Conservation (phyloP, 2,888 invertebrate species). For the Sphecodes monilicornis region DNA sequence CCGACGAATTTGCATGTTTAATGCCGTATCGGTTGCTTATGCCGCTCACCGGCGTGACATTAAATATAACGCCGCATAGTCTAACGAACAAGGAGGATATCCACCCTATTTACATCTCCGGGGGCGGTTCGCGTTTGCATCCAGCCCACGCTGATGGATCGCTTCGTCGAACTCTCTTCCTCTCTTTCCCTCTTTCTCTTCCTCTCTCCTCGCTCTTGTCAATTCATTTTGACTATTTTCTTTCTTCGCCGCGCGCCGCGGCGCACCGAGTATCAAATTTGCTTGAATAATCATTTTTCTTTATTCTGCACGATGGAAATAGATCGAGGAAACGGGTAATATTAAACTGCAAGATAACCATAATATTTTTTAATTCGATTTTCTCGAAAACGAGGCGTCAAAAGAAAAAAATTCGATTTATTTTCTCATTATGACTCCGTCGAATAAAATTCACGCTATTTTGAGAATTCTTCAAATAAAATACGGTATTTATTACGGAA, state of each 20-base stretch:
- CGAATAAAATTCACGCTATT: too few relatives aligned
- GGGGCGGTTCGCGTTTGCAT: slow-evolving; percentile 16
- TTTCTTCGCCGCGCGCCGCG: not conserved
- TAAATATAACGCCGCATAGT: slow-evolving; percentile 65
- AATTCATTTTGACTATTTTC: slow-evolving; percentile 10
- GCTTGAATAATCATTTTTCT: slow-evolving; percentile 4
- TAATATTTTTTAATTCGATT: too few relatives aligned
- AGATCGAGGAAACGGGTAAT: too few relatives aligned
- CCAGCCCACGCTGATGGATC: slow-evolving; percentile 36
- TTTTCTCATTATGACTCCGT: too few relatives aligned
- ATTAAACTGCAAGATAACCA: too few relatives aligned
- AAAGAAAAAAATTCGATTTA: too few relatives aligned
- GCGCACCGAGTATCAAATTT: slow-evolving; percentile 5
- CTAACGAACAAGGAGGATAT: slow-evolving; percentile 44
- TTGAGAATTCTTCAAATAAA: too few relatives aligned
- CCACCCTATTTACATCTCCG: slow-evolving; percentile 18
- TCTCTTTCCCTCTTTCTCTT: not conserved
- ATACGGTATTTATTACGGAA: too few relatives aligned
- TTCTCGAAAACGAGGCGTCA: too few relatives aligned
- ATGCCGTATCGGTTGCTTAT: slow-evolving; percentile 76
- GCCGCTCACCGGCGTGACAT: slow-evolving; percentile 70
- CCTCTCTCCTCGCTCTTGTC: not conserved
- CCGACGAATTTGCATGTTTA: slow-evolving; percentile 80
- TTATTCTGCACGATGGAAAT: too few relatives aligned
- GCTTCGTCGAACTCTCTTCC: not conserved